Evolutionary conservation across 2,888 invertebrate genomes (phyloP).

Genomic region (Nezara viridula): DNA sequence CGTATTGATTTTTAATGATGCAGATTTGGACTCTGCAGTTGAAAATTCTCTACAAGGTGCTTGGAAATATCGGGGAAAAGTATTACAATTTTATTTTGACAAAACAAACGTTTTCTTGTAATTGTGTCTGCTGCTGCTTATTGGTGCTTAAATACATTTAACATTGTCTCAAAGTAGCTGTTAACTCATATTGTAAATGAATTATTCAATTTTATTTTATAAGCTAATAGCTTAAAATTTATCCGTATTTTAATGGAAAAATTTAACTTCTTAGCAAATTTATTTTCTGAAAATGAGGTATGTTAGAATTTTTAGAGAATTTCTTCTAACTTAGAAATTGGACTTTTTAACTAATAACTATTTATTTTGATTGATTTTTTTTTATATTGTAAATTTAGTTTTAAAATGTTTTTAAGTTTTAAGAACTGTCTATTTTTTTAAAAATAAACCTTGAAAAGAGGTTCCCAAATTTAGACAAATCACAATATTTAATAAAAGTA

Average conservation of each 20-base stretch:
- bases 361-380: neutral
- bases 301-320: neutral
- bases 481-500: neutral
- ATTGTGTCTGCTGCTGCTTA: constrained; percentile 40
- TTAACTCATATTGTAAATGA: constrained; percentile 18
- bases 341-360: neutral
- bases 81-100: constrained; percentile 51
- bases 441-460: neutral
- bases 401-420: neutral
- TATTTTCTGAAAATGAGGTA: neutral
- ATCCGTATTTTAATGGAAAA: neutral
- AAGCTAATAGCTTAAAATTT: neutral
- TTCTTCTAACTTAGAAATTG: neutral
- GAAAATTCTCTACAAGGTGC: constrained; percentile 56
- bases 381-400: neutral
- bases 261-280: neutral
- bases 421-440: neutral
- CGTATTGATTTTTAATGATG: constrained; percentile 58
- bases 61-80: constrained; percentile 60
- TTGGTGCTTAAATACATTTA: constrained; percentile 39
- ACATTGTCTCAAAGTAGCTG: constrained; percentile 39
- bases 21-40: constrained; percentile 59
- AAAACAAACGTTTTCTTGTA: constrained; percentile 35
- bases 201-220: neutral
- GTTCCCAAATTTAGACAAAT: neutral